Evolutionary conservation across 2,113 vertebrate genomes (phyloP), one percentile per base, ranked within the genome.

Genomic region (Sapajus apella): DNA sequence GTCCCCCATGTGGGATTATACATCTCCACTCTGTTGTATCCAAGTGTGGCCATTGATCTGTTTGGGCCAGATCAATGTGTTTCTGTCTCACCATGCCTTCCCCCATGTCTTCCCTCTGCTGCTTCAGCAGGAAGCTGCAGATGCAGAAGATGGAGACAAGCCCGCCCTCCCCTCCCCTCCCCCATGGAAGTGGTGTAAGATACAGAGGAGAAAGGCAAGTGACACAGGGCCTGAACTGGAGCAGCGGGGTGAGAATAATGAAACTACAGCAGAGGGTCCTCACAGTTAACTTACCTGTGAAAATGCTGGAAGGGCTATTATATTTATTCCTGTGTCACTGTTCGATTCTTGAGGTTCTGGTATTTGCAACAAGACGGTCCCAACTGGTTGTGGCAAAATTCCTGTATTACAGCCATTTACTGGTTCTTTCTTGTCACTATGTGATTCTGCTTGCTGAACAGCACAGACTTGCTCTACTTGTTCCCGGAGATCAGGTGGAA

Each of bases 241-340:
- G 40, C 3, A 64, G 55, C 52, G 72, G 6, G 4, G 8, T 1
- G 30, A 73, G 55, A 45, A 45, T 3, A 40, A 18, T 32, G 10
- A 43, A n/a, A 45, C 66, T 2, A 43, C 13, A 52, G 20, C 14
- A 45, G 25, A 25, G 79, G 45, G 30, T 70, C 17, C 61, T 58
- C 45, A 5, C n/a, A n/a, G 47, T 84, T 25, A 72, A 70, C 94
- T n/a, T 96, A 99, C 99, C 99, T 99, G 99, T 94, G 99, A 99
- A 98, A 99, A 99, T 92, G 99, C 99, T 32, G 99, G 99, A 30
- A 99, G 99, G 72, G 99, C 99, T 97, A 99, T 99, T 12, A 99
- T 96, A 88, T 98, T 99, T 97, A 99, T 99, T 97, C 99, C 99
- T 0, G 95, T 56, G 40, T 98, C 98, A 95, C 98, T 97, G 11